Base-by-base conservation (phyloP, 2,113 vertebrate species). In the Aplodontia rufa region DNA sequence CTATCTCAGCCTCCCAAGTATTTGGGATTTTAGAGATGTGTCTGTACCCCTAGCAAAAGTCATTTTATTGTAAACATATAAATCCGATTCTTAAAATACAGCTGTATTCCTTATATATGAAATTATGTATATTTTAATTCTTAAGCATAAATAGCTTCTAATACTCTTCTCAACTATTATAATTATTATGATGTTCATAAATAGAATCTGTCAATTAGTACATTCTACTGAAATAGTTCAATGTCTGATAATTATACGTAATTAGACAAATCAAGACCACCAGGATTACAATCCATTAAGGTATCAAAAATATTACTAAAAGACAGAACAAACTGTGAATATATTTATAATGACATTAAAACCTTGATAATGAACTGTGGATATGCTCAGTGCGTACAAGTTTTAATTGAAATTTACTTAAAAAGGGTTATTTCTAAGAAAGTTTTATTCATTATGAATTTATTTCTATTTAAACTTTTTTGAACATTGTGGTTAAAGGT, bases 161-260 rank as follows among this genome's bases (percentile, higher is more conserved):
- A 90, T 62, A 69, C 3, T 76, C 35, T 93, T 90, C 19, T 86
- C 4, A 62, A 3, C 4, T 74, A 53, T 85, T 81, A 28, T 64
- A 90, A 72, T 71, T 68, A 66, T 40, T 81, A 64, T 22, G 13
- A 55, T 42, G 76, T 69, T 87, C 45, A 53, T 69, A 86, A 76
- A 86, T 86, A 55, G 17, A 35, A 24, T 64, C 10, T 62, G 20
- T 53, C 93, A 93, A 93, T 72, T 26, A 92, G 82, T 55, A 55
- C 58, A 83, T 62, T 78, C 51, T 95, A 71, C 40, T 92, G 91
- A 97, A 78, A 68, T 95, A 97, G 93, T 97, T 83, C 96, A 96
- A 96, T 92, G 74, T 19, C 22, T 91, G 26, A 55, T 96, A 96
- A 92, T 97, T 97, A 90, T 69, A 47, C 90, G 68, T 76, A 94